Base-by-base conservation (phyloP, 2,888 invertebrate genomes). In the Athripsodes cinereus region DNA sequence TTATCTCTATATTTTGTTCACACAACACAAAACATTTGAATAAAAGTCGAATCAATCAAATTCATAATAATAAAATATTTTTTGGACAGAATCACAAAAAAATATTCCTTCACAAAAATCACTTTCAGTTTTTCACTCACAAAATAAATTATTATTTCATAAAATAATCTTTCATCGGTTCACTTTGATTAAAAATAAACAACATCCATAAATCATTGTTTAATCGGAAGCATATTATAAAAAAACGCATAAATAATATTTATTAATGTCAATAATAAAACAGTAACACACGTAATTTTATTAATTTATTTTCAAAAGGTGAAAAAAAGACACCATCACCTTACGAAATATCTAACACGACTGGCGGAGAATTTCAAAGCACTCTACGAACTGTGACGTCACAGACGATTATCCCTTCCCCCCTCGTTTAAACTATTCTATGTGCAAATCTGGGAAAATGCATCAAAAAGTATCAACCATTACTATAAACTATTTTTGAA, bases 261-360 rank as follows among this genome's bases (percentile, higher is more conserved):
- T 51, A 34, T 3, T n/a, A 13, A 51, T 51, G 55, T 55, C 50
- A 51, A 55, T 55, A 51, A 49, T 55, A 51, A 49, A 48, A 46
- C n/a, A n/a, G n/a, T n/a, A n/a, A n/a, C 13, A 5, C 40, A 52
- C 59, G 56, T 59, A 59, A 53, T 53, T 53, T 56, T 56, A 52
- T 56, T 56, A 44, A 21, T 31, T 18, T 5, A 21, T 40, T n/a
- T 40, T 13, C 34, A 22, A 34, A 34, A 18, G 48, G 22, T 22
- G 22, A 46, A 52, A 40, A 48, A 18, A 26, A 55, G 48, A 59
- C 35, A 21, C 31, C 50, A 52, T 48, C 40, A 52, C 26, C 48
- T 22, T 22, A 53, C 56, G 40, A 68, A 73, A 72, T 72, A 70
- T 69, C 68, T 66, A 68, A 68, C 78, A 76, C 75, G 75, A 76